Base-by-base conservation (phyloP, 2,797 vertebrate species). In the Scolopax bukidnonensis region DNA sequence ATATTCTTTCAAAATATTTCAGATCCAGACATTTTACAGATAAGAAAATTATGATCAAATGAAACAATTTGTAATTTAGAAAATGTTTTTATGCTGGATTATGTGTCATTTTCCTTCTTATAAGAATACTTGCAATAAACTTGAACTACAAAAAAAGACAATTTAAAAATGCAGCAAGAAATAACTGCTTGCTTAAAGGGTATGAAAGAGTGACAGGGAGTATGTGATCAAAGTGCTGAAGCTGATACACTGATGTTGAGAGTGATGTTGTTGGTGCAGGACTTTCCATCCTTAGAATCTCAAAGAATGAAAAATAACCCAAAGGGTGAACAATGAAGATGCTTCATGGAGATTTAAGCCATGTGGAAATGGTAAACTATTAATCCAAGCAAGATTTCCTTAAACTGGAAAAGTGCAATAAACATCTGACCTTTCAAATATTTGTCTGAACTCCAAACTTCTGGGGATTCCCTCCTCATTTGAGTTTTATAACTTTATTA, bases 1-100 rank as follows among this genome's bases (percentile, higher is more conserved):
- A 64, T 82, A 84, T 38, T 87, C 85, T 93, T 94, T 96, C 94
- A 95, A 90, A 97, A 96, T 95, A 96, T 96, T 96, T 96, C 90
- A 89, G 64, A 95, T 90, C 40, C 38, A 96, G 90, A 93, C 67
- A 70, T 90, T 87, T 96, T 89, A 60, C 54, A 89, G 92, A 96
- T 95, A 84, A 78, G 93, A 91, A 97, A 95, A 97, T 94, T 92
- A 74, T 82, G 63, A 96, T 90, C 40, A 95, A 92, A 96, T 93
- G 84, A 92, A 90, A 91, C 69, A 61, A 89, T 92, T 92, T 70
- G 51, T 92, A 93, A 93, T 82, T 90, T 76, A 93, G 65, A 84
- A 88, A 94, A 86, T 56, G 41, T 78, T 84, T 53, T 65, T 95
- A 84, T 81, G 51, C 20, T 84, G 36, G 59, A 63, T 93, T 89